phyloP scores from a whole-genome alignment of 2,113 vertebrate genomes.

The Sylvietta virens region DNA sequence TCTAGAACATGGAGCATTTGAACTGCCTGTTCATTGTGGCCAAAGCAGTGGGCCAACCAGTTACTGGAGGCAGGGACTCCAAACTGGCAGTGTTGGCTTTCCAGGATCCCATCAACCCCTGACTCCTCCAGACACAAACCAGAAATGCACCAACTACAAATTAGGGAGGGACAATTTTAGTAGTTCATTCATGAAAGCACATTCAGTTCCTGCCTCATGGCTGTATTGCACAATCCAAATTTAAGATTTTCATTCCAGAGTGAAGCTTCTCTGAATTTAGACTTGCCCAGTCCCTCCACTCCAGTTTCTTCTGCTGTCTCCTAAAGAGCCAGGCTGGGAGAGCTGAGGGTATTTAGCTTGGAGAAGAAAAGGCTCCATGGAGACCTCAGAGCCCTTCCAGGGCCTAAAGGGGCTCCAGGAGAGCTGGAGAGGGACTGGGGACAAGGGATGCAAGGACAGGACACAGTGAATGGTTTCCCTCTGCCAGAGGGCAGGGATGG shows the following conservation, averaged over 20 bases:
- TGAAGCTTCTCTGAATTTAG: not conserved
- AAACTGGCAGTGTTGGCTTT: not conserved
- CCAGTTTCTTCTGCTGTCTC: not conserved
- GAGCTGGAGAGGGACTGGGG: not conserved
- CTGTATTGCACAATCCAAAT: not conserved
- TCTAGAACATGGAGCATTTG: not conserved
- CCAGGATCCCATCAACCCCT: not conserved
- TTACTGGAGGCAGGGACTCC: not conserved
- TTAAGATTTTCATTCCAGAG: not conserved
- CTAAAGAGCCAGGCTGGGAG: not conserved
- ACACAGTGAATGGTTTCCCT: not conserved
- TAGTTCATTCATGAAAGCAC: not conserved
- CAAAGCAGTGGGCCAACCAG: not conserved
- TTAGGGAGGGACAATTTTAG: not conserved
- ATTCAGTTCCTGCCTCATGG: not conserved
- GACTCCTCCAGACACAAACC: not conserved
- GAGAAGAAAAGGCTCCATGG: not conserved
- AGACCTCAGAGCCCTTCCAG: not conserved
- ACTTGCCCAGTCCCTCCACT: not conserved
- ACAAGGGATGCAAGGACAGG: not conserved
- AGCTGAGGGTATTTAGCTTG: not conserved
- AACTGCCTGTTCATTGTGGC: not conserved
- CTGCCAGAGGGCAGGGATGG: not conserved
- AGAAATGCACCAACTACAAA: not conserved
- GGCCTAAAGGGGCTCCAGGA: not conserved